A percentile compares a stretch with the other conserved stretches of the same genome.
phyloP scores from a whole-genome alignment of 2,888 invertebrate genomes.

The Agapostemon virescens region DNA sequence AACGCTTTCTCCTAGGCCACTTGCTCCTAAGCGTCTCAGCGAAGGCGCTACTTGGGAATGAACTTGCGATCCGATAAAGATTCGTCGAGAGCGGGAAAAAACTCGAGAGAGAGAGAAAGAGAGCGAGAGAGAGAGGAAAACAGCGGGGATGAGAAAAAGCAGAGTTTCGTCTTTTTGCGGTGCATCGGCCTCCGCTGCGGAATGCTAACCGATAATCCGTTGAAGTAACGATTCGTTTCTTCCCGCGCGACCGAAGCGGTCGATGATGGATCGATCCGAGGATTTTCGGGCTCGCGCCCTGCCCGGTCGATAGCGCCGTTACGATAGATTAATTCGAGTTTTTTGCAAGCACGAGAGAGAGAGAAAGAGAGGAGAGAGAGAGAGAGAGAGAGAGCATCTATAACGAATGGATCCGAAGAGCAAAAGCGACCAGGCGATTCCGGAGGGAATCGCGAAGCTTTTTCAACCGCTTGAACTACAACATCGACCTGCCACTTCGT shows the following conservation, averaged over 20 bases:
- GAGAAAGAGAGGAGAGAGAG: too few species aligned
- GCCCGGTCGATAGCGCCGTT: conserved; percentile 3
- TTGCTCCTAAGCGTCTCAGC: conserved; percentile 46
- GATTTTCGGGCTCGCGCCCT: conserved; percentile 15
- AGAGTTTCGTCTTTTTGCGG: conserved; percentile 47
- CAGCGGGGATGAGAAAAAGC: background rate
- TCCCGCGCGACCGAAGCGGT: conserved; percentile 17
- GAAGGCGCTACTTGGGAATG: conserved; percentile 50
- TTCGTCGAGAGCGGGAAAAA: conserved; percentile 38
- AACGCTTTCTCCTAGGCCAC: conserved; percentile 19
- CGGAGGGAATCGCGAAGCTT: background rate
- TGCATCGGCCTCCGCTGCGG: conserved; percentile 6
- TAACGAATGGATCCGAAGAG: background rate
- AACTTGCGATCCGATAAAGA: conserved; percentile 56
- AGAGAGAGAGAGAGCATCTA: background rate
- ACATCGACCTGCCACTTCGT: too few species aligned
- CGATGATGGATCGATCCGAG: conserved; percentile 32
- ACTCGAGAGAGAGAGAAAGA: conserved; percentile 32
- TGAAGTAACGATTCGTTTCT: conserved; percentile 44
- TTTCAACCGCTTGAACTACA: too few species aligned
- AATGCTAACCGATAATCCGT: conserved; percentile 46
- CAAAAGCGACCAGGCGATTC: background rate
- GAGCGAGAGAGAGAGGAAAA: background rate
- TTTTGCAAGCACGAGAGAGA: too few species aligned
- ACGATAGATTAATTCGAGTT: conserved; percentile 26